Evolutionary conservation across 2,113 vertebrate genomes (phyloP), one percentile per base, ranked within the genome.

Genomic region (Alethe diademata): DNA sequence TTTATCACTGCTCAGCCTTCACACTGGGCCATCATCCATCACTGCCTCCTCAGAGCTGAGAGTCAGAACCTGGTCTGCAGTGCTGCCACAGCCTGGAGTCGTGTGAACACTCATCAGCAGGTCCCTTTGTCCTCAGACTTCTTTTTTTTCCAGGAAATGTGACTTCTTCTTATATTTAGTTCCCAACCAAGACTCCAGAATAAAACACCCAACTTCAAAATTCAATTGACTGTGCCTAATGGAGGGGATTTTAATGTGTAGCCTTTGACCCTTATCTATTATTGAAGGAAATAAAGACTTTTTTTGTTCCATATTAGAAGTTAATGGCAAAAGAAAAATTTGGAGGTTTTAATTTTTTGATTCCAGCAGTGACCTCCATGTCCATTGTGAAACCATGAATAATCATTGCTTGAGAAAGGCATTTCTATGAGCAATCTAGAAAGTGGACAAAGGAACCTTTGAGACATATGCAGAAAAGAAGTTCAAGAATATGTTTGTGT

Each of bases 161-260:
- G 93, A 76, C 66, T 94, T 80, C 67, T 89, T 95, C 93, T 95
- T 89, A 92, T 47, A 93, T 93, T 84, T 94, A 8, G 11, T 87
- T 97, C 93, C 86, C 92, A 96, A 96, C 79, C 38, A 92, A 81
- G 82, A 87, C 72, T 97, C 88, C 84, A 92, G 93, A 95, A 79
- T 65, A 72, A 88, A 70, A 85, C 87, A 62, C 13, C 14, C 73
- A 86, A 89, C 74, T 94, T 86, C 85, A 86, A 67, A 92, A 96
- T 95, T 94, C 95, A 88, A 94, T 96, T 96, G 94, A 96, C 78
- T 93, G 83, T 96, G 91, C 88, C 94, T 97, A 96, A 97, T 95
- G 92, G 86, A 97, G 84, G 92, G 94, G 93, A 95, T 93, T 95
- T 97, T 95, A 86, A 97, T 96, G 71, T 95, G 64, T 79, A 76